These are phyloP conservation scores for Cryptus armator DNA, from an alignment of 2,888 invertebrate species.

Conservation along the genomic window DNA sequence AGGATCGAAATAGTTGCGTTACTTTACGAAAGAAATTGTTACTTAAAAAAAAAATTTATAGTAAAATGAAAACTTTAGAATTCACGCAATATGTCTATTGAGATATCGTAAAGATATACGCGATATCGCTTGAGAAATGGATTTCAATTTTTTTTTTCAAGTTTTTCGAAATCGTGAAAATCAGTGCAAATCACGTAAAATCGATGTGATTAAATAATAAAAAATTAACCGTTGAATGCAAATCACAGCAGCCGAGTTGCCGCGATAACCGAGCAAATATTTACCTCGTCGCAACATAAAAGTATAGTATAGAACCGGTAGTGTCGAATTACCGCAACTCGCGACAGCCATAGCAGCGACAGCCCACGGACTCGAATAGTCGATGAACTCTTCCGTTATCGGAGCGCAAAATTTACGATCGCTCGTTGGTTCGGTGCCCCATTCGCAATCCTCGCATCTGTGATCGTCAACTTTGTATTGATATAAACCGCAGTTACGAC, in stretches of 20 bases:
- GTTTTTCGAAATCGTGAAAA: too few relatives aligned
- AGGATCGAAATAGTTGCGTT: too few relatives aligned
- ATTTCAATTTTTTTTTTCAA: too few relatives aligned
- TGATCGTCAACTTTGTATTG: slow-evolving; percentile 84
- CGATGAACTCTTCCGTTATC: slow-evolving; percentile 85
- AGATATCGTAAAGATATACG: too few relatives aligned
- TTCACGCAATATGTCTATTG: too few relatives aligned
- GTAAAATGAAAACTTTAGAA: too few relatives aligned
- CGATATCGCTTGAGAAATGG: too few relatives aligned
- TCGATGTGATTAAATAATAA: too few relatives aligned
- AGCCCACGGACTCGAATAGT: slow-evolving; percentile 85
- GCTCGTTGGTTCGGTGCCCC: slow-evolving; percentile 82
- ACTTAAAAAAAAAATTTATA: too few relatives aligned
- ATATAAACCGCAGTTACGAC: slow-evolving; percentile 85
- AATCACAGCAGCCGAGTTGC: neutral
- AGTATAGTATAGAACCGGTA: neutral
- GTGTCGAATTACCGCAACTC: slow-evolving; percentile 75
- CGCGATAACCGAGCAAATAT: neutral
- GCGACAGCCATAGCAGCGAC: slow-evolving; percentile 85
- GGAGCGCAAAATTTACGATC: slow-evolving; percentile 82
- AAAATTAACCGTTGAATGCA: too few relatives aligned
- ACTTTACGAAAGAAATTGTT: too few relatives aligned
- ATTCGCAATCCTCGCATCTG: slow-evolving; percentile 85
- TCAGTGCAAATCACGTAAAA: too few relatives aligned
- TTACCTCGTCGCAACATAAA: neutral